These are phyloP conservation scores for Mechanitis messenoides DNA, from an alignment of 2,888 invertebrate species.

Conservation along the genomic window DNA sequence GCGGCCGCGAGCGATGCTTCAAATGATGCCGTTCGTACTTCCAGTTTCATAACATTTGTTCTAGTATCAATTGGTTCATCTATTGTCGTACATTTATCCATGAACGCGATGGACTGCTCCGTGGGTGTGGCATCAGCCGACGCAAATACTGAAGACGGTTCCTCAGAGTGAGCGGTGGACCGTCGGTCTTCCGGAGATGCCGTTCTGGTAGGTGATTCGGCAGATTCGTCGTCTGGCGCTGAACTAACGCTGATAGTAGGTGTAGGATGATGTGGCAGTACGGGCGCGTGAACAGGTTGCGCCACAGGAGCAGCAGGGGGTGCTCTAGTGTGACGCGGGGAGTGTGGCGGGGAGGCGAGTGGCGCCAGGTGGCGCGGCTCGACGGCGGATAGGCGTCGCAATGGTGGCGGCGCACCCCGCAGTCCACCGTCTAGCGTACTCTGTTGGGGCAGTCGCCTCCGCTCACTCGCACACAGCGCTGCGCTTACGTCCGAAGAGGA, in stretches of 20 bases:
- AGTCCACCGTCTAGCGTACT: constrained; percentile 81
- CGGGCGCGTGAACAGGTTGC: constrained; percentile 39
- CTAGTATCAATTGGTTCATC: constrained; percentile 34
- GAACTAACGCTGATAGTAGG: constrained; percentile 85
- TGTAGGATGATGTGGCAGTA: constrained; percentile 60
- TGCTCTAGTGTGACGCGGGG: constrained; percentile 55
- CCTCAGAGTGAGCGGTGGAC: constrained; percentile 59
- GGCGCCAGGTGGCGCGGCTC: constrained; percentile 78
- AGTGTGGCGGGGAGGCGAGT: constrained; percentile 63
- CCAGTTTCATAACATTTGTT: constrained; percentile 39
- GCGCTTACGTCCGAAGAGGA: constrained; percentile 85
- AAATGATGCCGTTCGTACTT: constrained; percentile 32
- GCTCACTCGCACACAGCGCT: constrained; percentile 72
- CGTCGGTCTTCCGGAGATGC: constrained; percentile 57
- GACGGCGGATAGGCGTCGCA: constrained; percentile 66
- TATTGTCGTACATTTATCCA: constrained; percentile 32
- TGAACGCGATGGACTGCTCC: constrained; percentile 40
- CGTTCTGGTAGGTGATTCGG: constrained; percentile 46
- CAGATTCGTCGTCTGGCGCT: constrained; percentile 78
- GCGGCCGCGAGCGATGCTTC: constrained; percentile 28
- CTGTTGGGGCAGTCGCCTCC: constrained; percentile 79
- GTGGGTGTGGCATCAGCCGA: constrained; percentile 65
- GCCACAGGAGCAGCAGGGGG: constrained; percentile 49
- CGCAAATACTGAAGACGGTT: constrained; percentile 67
- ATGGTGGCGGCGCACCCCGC: constrained; percentile 67